Evolutionary conservation across 2,113 vertebrate species (phyloP).

Genomic region (Nycticebus coucang): DNA sequence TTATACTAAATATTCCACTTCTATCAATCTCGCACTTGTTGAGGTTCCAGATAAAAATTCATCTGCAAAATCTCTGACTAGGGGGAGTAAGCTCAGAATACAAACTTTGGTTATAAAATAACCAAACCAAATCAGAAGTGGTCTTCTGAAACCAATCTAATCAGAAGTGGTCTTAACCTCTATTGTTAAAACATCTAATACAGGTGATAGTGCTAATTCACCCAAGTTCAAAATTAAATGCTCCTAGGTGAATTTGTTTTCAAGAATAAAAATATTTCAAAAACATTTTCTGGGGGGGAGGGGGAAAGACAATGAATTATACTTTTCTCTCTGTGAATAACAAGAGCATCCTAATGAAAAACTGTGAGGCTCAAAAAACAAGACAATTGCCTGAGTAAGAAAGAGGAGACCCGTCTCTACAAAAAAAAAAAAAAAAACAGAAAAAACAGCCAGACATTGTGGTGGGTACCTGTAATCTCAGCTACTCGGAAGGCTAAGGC

Average conservation of each 20-base stretch:
- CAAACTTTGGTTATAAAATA: background rate
- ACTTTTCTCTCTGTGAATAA: background rate
- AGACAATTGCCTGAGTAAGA: no score
- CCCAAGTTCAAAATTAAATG: background rate
- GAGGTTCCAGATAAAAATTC: background rate
- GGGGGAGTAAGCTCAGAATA: background rate
- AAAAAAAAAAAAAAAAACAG: no score
- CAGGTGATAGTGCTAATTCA: background rate
- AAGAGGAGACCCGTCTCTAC: no score
- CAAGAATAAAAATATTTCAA: slow-evolving; percentile 16
- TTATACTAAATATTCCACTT: background rate
- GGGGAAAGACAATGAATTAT: background rate
- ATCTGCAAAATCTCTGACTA: slow-evolving; percentile 29
- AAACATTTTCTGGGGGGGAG: background rate
- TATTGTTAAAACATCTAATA: background rate
- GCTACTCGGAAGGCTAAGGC: no score
- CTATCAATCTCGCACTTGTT: background rate
- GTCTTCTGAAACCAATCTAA: background rate
- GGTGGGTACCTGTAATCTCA: no score
- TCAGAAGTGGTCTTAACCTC: slow-evolving; percentile 1
- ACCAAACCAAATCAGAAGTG: background rate
- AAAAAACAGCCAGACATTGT: no score
- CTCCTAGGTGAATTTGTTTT: background rate
- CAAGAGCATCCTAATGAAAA: background rate
- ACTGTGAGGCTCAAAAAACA: background rate